Evolutionary conservation across 1,140 invertebrate species (phyloP).

Genomic region (Monomorium pharaonis): DNA sequence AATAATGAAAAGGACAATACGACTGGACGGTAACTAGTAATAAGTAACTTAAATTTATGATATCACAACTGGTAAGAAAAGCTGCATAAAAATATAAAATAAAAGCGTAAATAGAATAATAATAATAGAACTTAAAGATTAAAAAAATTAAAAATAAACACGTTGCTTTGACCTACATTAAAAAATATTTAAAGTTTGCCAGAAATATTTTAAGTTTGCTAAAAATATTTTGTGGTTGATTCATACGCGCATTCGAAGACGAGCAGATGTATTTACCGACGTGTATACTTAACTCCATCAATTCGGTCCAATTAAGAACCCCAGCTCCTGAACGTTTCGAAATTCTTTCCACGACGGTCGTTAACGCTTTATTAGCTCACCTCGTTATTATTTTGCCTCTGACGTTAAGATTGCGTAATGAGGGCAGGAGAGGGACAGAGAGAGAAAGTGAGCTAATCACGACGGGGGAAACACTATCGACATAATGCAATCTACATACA

Average conservation of each 20-base stretch:
- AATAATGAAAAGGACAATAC: not conserved
- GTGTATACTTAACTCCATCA: not conserved
- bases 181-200: not conserved
- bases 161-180: not conserved
- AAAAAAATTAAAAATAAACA: too few relatives aligned
- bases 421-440: not conserved
- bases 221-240: not conserved
- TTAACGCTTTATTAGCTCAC: slow-evolving; percentile 40
- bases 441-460: slow-evolving; percentile 31
- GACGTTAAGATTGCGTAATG: slow-evolving; percentile 40
- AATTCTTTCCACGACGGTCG: slow-evolving; percentile 35
- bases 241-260: slow-evolving; percentile 11
- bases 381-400: slow-evolving; percentile 39
- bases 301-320: slow-evolving; percentile 50
- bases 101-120: not conserved
- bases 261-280: not conserved
- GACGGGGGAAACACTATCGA: slow-evolving; percentile 25
- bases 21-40: too few relatives aligned
- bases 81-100: not conserved
- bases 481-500: slow-evolving; percentile 44
- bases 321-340: not conserved
- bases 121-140: too few relatives aligned
- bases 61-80: not conserved
- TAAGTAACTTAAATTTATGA: not conserved
- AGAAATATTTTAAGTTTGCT: not conserved